Base-by-base conservation (phyloP, 2,888 invertebrate species). In the Oligia latruncula region DNA sequence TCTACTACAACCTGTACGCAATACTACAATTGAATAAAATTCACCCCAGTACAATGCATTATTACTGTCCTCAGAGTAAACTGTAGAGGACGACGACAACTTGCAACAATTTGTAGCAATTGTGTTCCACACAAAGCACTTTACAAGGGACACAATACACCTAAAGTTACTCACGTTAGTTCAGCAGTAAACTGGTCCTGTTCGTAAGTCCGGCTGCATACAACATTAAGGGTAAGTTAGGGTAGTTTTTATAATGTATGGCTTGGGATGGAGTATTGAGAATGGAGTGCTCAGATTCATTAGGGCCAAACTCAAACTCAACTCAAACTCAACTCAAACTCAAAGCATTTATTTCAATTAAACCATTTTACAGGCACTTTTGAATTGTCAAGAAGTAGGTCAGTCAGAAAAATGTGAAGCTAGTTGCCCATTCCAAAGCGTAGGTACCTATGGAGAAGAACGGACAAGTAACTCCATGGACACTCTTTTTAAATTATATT, bases 21-120 rank as follows among this genome's bases (percentile, higher is more conserved):
- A 40, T 11, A 58, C 6, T 20, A 43, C 20, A 58, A 9, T n/a
- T 43, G 20, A 60, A 46, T 60, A 49, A 29, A 66, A 71, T 74
- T 80, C 15, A 60, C 58, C 71, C 4, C 35, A 17, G 52, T n/a
- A n/a, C 43, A 76, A 58, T 70, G 58, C 60, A 81, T 81, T 85
- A 85, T 62, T 81, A 68, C 43, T 9, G 20, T 55, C 55, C 40
- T 80, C 60, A 46, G 55, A 8, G 52, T 73, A 73, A 65, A 83
- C 70, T 82, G 80, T 65, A 15, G 15, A 40, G 40, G 5, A 46
- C 58, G 29, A 82, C 82, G 82, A 76, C 62, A 76, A 83, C 70
- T 83, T 77, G 77, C 62, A 74, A 75, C 83, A 83, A 86, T 83
- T 83, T 86, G 86, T 71, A 86, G 73, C 86, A 86, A 86, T 83